Conservation (phyloP, 2,888 invertebrate genomes). For the Sphinx pinastri region DNA sequence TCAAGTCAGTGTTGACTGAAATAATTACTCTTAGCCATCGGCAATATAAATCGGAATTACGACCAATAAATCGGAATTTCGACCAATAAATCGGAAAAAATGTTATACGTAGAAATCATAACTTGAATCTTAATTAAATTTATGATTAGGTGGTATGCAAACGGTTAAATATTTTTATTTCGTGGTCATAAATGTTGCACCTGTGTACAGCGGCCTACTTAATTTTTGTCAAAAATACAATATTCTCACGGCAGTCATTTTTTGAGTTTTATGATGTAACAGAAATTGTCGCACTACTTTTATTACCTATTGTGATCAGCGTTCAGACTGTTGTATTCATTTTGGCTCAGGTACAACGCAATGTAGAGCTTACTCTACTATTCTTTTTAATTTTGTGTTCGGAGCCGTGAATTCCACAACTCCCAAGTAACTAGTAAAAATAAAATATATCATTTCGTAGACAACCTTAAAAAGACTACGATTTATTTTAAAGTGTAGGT, state of each 20-base stretch:
- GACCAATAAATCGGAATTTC: background rate
- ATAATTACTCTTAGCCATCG: too few relatives aligned
- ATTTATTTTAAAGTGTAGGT: slow-evolving; percentile 8
- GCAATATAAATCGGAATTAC: background rate
- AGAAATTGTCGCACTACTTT: too few relatives aligned
- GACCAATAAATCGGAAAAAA: background rate
- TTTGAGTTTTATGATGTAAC: background rate
- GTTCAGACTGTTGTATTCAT: too few relatives aligned
- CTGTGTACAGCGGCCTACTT: background rate
- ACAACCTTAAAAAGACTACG: background rate
- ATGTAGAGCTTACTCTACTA: too few relatives aligned
- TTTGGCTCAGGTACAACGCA: too few relatives aligned
- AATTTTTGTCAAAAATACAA: background rate
- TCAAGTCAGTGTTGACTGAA: too few relatives aligned
- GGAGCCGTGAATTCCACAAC: too few relatives aligned
- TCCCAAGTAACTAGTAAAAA: background rate
- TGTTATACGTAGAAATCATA: too few relatives aligned
- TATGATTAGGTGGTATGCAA: background rate
- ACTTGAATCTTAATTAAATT: too few relatives aligned
- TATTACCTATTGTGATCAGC: too few relatives aligned
- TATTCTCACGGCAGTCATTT: background rate
- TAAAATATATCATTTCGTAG: background rate
- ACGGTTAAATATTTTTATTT: background rate
- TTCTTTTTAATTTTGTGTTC: too few relatives aligned
- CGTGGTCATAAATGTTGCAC: background rate